These are phyloP conservation scores for Thalassaphorura encarpata DNA, from an alignment of 1,140 invertebrate genomes.

Conservation along the genomic window DNA sequence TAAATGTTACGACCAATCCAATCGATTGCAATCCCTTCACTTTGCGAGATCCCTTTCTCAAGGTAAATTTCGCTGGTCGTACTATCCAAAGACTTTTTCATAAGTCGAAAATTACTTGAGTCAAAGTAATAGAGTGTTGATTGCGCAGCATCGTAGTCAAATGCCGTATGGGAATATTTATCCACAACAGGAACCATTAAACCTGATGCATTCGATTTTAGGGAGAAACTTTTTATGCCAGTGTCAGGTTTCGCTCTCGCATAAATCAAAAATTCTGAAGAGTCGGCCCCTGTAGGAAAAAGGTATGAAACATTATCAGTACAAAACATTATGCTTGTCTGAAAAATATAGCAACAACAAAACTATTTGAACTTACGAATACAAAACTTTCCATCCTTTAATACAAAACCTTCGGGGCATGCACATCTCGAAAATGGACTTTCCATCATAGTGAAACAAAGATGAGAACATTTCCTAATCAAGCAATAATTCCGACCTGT, in stretches of 20 bases:
- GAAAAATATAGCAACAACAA: conserved; percentile 27
- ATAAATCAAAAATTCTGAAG: conserved; percentile 48
- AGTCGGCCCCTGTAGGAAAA: no score
- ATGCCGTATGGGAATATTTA: conserved; percentile 48
- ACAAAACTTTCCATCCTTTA: no score
- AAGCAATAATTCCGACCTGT: no score
- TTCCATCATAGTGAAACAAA: no score
- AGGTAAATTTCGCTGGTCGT: conserved; percentile 38
- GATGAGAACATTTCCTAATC: no score
- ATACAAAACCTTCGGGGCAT: no score
- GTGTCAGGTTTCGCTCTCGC: conserved; percentile 49
- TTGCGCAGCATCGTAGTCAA: conserved; percentile 57
- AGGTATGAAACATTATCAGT: no score
- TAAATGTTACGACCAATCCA: conserved; percentile 70
- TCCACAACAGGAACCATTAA: conserved; percentile 56
- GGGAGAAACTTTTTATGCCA: conserved; percentile 50
- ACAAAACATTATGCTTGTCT: no score
- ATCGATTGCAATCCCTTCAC: conserved; percentile 63
- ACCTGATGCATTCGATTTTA: conserved; percentile 39
- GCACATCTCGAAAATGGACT: no score
- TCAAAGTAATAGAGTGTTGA: conserved; percentile 60
- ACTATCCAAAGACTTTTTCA: conserved; percentile 39
- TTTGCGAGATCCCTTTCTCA: conserved; percentile 44
- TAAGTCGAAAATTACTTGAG: conserved; percentile 31
- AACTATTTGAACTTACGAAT: no score